Evolutionary conservation across 1,140 invertebrate species (phyloP).

Genomic region (Araneus ventricosus): DNA sequence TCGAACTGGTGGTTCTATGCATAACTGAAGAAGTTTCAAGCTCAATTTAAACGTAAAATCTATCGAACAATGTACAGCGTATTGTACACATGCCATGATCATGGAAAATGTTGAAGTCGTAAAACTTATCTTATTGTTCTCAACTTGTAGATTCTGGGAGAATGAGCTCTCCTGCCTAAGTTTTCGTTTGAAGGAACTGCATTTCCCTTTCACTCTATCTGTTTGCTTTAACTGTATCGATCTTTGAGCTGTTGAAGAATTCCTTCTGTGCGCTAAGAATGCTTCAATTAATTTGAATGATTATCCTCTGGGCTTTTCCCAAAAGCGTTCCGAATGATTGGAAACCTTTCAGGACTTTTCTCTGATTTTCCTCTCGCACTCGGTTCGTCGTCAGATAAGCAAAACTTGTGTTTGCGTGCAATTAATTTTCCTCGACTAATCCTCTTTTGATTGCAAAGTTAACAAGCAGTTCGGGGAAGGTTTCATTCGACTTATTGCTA

Average conservation of each 20-base stretch:
- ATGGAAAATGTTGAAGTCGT: too few species aligned
- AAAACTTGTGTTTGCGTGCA: slow-evolving; percentile 44
- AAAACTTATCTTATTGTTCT: too few species aligned
- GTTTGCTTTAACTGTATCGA: background rate
- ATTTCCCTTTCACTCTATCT: background rate
- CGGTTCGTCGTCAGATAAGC: slow-evolving; percentile 22
- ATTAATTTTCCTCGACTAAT: slow-evolving; percentile 65
- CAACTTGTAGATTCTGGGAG: background rate
- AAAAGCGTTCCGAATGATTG: slow-evolving; percentile 15
- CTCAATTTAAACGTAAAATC: too few species aligned
- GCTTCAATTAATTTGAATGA: slow-evolving; percentile 70
- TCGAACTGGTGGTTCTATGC: too few species aligned
- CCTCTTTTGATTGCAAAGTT: slow-evolving; percentile 63
- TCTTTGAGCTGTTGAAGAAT: background rate
- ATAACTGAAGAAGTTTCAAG: too few species aligned
- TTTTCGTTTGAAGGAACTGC: background rate
- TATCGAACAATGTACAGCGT: too few species aligned
- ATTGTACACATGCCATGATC: too few species aligned
- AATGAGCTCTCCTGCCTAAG: background rate
- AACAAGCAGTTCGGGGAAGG: slow-evolving; percentile 27
- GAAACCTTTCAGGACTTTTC: slow-evolving; percentile 42
- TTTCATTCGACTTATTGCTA: slow-evolving; percentile 7
- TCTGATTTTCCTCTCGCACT: slow-evolving; percentile 34
- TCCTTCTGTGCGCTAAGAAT: slow-evolving; percentile 5
- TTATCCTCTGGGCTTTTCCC: slow-evolving; percentile 50